phyloP scores from a whole-genome alignment of 2,797 vertebrate species.

The Gila robusta region DNA sequence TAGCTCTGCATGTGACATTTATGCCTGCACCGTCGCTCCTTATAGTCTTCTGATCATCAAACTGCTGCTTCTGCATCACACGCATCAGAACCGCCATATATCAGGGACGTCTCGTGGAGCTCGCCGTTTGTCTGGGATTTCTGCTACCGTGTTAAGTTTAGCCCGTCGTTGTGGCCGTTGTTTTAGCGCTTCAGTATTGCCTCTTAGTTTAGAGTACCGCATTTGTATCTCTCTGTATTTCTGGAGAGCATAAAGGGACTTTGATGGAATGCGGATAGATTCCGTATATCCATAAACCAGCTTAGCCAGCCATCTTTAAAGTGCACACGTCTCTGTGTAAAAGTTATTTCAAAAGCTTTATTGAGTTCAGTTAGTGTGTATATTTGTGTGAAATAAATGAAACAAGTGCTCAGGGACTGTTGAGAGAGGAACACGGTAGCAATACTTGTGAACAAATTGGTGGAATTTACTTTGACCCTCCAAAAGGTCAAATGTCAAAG shows the following conservation, averaged over 20 bases:
- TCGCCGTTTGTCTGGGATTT: slow-evolving; percentile 54
- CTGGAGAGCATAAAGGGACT: slow-evolving; percentile 69
- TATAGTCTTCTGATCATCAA: slow-evolving; percentile 46
- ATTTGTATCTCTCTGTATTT: slow-evolving; percentile 26
- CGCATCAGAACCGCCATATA: slow-evolving; percentile 42
- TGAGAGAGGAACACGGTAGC: slow-evolving; percentile 59
- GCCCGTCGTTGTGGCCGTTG: slow-evolving; percentile 26
- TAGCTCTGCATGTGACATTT: slow-evolving; percentile 70
- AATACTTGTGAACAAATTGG: slow-evolving; percentile 60
- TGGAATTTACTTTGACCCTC: slow-evolving; percentile 45
- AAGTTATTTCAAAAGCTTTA: slow-evolving; percentile 71
- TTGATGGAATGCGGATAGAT: slow-evolving; percentile 51
- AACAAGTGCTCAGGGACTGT: slow-evolving; percentile 79
- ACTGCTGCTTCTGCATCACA: slow-evolving; percentile 60
- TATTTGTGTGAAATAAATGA: slow-evolving; percentile 71
- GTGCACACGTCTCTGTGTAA: slow-evolving; percentile 51
- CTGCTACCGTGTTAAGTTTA: slow-evolving; percentile 42
- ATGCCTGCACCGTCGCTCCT: slow-evolving; percentile 26
- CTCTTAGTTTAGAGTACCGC: slow-evolving; percentile 34
- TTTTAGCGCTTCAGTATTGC: slow-evolving; percentile 30
- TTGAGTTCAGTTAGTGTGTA: slow-evolving; percentile 64
- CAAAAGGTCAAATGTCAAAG: slow-evolving; percentile 51
- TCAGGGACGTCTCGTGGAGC: slow-evolving; percentile 53
- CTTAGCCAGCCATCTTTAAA: slow-evolving; percentile 34
- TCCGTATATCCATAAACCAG: slow-evolving; percentile 28